Percentiles rank a stretch among this genome's conserved stretches.
Evolutionary conservation across 2,797 vertebrate genomes (phyloP).

Genomic region (Cossypha niveicapilla): DNA sequence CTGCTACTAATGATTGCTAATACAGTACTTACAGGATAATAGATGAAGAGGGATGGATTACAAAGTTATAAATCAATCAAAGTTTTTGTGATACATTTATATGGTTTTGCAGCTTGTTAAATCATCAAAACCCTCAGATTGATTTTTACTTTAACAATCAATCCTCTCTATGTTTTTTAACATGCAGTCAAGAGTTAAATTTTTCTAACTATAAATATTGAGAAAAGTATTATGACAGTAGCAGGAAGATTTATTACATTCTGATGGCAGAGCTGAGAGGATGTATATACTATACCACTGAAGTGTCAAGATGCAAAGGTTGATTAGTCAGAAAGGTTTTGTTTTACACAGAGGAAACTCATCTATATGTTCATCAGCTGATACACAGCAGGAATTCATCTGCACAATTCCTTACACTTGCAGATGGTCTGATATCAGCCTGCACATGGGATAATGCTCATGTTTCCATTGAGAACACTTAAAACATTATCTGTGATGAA

Average conservation of each 20-base stretch:
- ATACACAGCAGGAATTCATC: slow-evolving; percentile 47
- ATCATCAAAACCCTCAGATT: slow-evolving; percentile 71
- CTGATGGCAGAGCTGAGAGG: slow-evolving; percentile 65
- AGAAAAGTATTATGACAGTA: slow-evolving; percentile 59
- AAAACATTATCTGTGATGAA: slow-evolving; percentile 31
- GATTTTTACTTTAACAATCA: slow-evolving; percentile 75
- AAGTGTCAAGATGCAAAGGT: slow-evolving; percentile 66
- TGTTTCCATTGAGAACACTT: neutral
- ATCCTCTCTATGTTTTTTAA: slow-evolving; percentile 57
- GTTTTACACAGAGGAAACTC: slow-evolving; percentile 60
- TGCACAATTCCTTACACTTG: slow-evolving; percentile 26
- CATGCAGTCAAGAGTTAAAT: slow-evolving; percentile 72
- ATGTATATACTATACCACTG: slow-evolving; percentile 41
- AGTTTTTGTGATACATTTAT: slow-evolving; percentile 71
- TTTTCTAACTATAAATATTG: slow-evolving; percentile 71
- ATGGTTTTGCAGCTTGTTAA: slow-evolving; percentile 74
- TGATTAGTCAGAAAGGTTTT: slow-evolving; percentile 69
- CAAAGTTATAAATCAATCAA: slow-evolving; percentile 76
- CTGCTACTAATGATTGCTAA: slow-evolving; percentile 72
- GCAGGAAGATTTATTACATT: slow-evolving; percentile 70
- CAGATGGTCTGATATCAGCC: slow-evolving; percentile 22
- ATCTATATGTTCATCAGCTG: slow-evolving; percentile 63
- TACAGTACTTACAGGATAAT: slow-evolving; percentile 73
- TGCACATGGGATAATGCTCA: neutral
- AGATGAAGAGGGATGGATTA: slow-evolving; percentile 71